phyloP scores from a whole-genome alignment of 1,140 invertebrate species.

The Capitella teleta region DNA sequence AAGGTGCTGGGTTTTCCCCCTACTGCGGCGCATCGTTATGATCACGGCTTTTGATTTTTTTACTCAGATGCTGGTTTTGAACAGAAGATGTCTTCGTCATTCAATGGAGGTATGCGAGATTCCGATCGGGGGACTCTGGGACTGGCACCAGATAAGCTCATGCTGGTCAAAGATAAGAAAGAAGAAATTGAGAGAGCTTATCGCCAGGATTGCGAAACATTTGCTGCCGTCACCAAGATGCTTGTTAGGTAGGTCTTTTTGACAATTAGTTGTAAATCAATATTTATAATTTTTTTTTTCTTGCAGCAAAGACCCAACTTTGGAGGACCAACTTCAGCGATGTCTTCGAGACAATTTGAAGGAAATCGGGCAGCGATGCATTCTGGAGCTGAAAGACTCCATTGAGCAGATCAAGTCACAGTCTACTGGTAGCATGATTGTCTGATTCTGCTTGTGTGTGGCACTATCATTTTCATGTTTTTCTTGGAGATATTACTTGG shows the following conservation, averaged over 20 bases:
- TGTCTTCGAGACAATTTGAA: slow-evolving; percentile 15
- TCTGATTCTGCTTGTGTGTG: no score
- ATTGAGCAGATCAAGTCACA: slow-evolving; percentile 13
- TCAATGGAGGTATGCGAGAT: slow-evolving; percentile 1
- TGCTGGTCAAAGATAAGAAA: slow-evolving; percentile 13
- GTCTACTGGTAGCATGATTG: no score
- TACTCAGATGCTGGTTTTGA: no score
- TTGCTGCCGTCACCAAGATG: slow-evolving; percentile 16
- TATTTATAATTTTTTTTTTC: not conserved
- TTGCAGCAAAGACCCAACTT: slow-evolving; percentile 14
- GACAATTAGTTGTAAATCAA: not conserved
- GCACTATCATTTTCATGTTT: no score
- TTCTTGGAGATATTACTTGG: no score
- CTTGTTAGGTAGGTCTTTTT: slow-evolving; percentile 11
- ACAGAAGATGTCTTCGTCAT: no score
- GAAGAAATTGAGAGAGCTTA: slow-evolving; percentile 17
- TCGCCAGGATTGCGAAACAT: slow-evolving; percentile 17
- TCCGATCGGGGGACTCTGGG: slow-evolving; percentile 1
- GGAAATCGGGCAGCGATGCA: slow-evolving; percentile 16
- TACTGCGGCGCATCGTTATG: no score
- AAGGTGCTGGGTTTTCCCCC: no score
- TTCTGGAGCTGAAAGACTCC: slow-evolving; percentile 15
- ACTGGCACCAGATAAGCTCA: slow-evolving; percentile 11
- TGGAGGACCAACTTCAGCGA: slow-evolving; percentile 13
- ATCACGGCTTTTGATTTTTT: no score